Evolutionary conservation across 2,797 vertebrate genomes (phyloP).

Genomic region (Lacerta agilis): DNA sequence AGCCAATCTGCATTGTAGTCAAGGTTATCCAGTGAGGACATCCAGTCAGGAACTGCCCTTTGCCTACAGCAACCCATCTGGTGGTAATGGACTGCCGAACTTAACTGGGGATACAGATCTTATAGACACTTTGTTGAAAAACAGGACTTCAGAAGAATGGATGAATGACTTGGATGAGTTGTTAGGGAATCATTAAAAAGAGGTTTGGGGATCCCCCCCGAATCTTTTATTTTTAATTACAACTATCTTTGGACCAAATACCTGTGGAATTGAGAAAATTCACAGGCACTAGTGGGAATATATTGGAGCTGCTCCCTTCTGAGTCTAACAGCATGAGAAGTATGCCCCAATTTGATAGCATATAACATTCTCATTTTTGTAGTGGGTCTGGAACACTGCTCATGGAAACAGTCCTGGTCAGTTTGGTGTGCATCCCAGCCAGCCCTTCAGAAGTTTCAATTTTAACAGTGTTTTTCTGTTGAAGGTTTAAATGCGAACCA

Average conservation of each 20-base stretch:
- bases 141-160: conserved; percentile 96
- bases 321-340: conserved; percentile 8
- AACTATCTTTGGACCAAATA: conserved; percentile 82
- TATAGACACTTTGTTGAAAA: conserved; percentile 95
- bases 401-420: conserved; percentile 60
- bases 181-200: conserved; percentile 87
- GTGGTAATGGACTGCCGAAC: conserved; percentile 77
- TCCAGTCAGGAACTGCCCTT: conserved; percentile 90
- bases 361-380: conserved; percentile 23
- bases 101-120: conserved; percentile 91
- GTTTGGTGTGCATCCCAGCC: conserved; percentile 26
- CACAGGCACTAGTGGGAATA: conserved; percentile 67
- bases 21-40: conserved; percentile 90
- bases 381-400: conserved; percentile 42
- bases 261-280: conserved; percentile 72
- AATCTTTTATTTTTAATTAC: conserved; percentile 65
- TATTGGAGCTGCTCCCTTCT: conserved; percentile 60
- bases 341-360: conserved; percentile 52
- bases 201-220: conserved; percentile 27
- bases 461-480: conserved; percentile 60
- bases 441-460: conserved; percentile 64
- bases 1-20: conserved; percentile 88
- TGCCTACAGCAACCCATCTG: conserved; percentile 84
- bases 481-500: background rate
- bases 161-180: conserved; percentile 96